These are phyloP conservation scores for Norana najaformis DNA, from an alignment of 2,888 invertebrate species.

Conservation along the genomic window DNA sequence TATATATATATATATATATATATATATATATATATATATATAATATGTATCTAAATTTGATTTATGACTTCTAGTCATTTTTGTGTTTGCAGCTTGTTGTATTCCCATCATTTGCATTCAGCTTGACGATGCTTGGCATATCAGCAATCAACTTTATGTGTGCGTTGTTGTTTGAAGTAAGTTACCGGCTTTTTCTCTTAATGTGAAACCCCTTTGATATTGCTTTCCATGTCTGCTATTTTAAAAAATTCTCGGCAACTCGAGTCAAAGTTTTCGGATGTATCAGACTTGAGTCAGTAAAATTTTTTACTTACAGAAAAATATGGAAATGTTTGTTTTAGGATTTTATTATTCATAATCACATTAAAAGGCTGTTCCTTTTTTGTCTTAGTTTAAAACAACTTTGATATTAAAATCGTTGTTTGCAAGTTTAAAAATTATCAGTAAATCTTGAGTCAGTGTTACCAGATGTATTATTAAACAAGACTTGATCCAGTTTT, in stretches of 20 bases:
- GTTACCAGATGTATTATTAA: not conserved
- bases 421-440: too few species aligned
- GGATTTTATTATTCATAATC: constrained; percentile 36
- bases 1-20: too few species aligned
- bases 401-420: not conserved
- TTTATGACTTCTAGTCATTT: not conserved
- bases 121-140: constrained; percentile 57
- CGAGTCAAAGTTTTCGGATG: not conserved
- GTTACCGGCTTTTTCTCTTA: not conserved
- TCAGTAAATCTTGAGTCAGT: too few species aligned
- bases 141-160: constrained; percentile 50
- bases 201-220: not conserved
- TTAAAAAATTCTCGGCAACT: too few species aligned
- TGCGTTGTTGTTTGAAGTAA: constrained; percentile 52
- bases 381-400: not conserved
- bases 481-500: not conserved
- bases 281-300: not conserved
- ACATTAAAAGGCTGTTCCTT: constrained; percentile 58
- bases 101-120: constrained; percentile 60
- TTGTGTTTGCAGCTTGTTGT: constrained; percentile 30
- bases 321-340: constrained; percentile 27
- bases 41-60: not conserved
- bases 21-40: too few species aligned
- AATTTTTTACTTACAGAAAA: not conserved
- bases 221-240: too few species aligned